Evolutionary conservation across 2,888 invertebrate genomes (phyloP), one percentile per base, ranked within the genome.

Genomic region (Sinotaia quadrata): DNA sequence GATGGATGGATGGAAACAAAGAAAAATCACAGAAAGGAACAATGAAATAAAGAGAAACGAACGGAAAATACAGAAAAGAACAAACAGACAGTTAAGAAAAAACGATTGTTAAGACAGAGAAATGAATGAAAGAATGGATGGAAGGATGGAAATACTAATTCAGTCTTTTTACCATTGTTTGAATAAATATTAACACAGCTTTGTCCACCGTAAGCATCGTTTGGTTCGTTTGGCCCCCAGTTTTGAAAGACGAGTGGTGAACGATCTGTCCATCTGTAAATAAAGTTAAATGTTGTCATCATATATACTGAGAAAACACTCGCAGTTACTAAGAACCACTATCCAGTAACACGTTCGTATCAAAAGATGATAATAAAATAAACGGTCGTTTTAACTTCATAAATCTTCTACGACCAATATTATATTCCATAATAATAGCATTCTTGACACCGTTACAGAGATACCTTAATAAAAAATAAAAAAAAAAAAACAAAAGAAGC

Each of bases 241-340:
- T 77, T 74, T 7, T 73, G 62, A 67, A 68, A 84, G 61, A 77
- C 75, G 2, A 77, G 60, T 0, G 78, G 61, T 1, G 75, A 71
- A 34, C 74, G 74, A 65, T 85, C 83, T n/a, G 78, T 61, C 85
- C 85, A 84, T 44, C 83, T 82, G 65, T 5, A 29, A n/a, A n/a
- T n/a, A n/a, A n/a, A n/a, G n/a, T n/a, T n/a, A n/a, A n/a, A n/a
- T n/a, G n/a, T n/a, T n/a, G n/a, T n/a, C n/a, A n/a, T n/a, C n/a
- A n/a, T n/a, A n/a, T n/a, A n/a, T n/a, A n/a, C n/a, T n/a, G n/a
- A n/a, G n/a, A n/a, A n/a, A n/a, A n/a, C n/a, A n/a, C n/a, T n/a
- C n/a, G n/a, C n/a, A n/a, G n/a, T n/a, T n/a, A n/a, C n/a, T n/a
- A n/a, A n/a, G n/a, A n/a, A n/a, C n/a, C n/a, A n/a, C n/a, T n/a